Base-by-base conservation (phyloP, 2,888 invertebrate species). In the Lutraria lutraria region DNA sequence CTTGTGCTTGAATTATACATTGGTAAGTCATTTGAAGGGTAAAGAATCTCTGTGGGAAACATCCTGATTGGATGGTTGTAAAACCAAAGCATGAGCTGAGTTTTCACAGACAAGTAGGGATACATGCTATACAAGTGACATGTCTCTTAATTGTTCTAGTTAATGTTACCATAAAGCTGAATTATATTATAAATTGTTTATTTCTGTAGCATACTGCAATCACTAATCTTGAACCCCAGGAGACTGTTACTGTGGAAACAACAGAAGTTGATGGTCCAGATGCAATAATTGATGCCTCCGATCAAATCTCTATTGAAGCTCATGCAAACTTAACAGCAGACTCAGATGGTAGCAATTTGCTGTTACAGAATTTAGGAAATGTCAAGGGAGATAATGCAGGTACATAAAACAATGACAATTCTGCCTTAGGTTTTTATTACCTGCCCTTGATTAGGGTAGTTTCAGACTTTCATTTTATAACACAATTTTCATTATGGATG, bases 211-310 rank as follows among this genome's bases (percentile, higher is more conserved):
- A 94, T 87, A 93, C 94, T 56, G 93, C 93, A 10, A 90, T 95
- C 29, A 93, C 92, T 6, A 90, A 89, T 68, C 92, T 94, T 16
- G 93, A 94, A 56, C 94, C 95, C 25, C 92, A 93, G 54, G 95
- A 95, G 82, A 95, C 95, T 0, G 94, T 95, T 80, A 95, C 95
- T n/a, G 94, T 95, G 91, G 95, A 95, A 91, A 95, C 95, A 0
- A 93, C 95, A 53, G 94, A 95, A 43, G 93, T 92, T 16, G 88
- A 88, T 31, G 86, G 86, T 16, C 88, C 90, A 43, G 90, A 91
- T 34, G 82, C 91, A 0, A 90, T 92, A 3, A 89, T 90, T 21
- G 88, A 91, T 85, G 89, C 92, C 15, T 92, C 94, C 8, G 94
- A 93, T 82, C 93, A 93, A 2, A 94, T 94, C n/a, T 92, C 93